These are phyloP conservation scores for Asobara japonica DNA, from an alignment of 1,140 invertebrate species.

Conservation along the genomic window DNA sequence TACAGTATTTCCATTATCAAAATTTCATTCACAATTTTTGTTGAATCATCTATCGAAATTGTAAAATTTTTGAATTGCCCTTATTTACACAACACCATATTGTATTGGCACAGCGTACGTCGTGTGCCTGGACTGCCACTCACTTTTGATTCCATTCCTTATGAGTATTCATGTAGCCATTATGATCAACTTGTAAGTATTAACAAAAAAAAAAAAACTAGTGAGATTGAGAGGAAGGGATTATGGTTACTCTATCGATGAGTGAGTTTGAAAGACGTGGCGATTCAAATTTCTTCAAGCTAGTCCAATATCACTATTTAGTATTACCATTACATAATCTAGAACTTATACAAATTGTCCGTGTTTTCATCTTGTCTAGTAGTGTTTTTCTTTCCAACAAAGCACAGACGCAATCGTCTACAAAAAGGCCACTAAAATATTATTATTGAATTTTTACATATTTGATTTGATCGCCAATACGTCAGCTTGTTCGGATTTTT, in stretches of 20 bases:
- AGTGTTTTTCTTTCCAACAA: constrained; percentile 20
- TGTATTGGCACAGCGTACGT: constrained; percentile 37
- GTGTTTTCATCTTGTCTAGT: constrained; percentile 14
- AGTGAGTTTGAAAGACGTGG: constrained; percentile 24
- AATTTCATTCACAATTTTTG: not conserved
- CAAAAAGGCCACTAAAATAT: constrained; percentile 40
- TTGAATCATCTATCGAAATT: not conserved
- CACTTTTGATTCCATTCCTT: constrained; percentile 21
- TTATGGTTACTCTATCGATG: constrained; percentile 24
- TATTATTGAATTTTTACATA: constrained; percentile 26
- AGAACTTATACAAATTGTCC: not conserved
- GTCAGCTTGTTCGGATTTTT: constrained; percentile 15
- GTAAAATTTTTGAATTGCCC: constrained; percentile 22
- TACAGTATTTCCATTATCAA: not conserved
- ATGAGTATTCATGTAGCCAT: constrained; percentile 14
- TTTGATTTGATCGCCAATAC: constrained; percentile 18
- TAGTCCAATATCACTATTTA: constrained; percentile 6
- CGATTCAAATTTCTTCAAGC: not conserved
- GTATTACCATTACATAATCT: constrained; percentile 10
- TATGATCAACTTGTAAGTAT: not conserved
- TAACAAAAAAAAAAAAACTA: not conserved
- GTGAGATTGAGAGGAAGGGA: constrained; percentile 8
- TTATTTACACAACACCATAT: constrained; percentile 34
- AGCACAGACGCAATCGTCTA: constrained; percentile 30
- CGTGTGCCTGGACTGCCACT: constrained; percentile 37